Evolutionary conservation across 2,888 invertebrate species (phyloP).

Genomic region (Teleiodes luculella): DNA sequence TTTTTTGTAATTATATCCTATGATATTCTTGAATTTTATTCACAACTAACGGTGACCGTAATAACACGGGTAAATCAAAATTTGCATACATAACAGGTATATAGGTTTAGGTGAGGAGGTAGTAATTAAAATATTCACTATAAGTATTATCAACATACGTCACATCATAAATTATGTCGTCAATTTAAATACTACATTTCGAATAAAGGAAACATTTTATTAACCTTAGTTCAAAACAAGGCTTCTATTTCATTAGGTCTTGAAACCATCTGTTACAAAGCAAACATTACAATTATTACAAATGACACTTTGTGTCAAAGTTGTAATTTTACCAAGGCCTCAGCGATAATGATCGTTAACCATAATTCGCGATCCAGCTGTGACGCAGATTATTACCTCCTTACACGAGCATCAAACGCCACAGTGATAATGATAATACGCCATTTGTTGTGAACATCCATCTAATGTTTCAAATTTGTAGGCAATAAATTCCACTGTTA

Average conservation of each 20-base stretch:
- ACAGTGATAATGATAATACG: too few species aligned
- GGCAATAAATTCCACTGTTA: too few species aligned
- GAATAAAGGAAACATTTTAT: too few species aligned
- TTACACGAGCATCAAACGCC: constrained; percentile 19
- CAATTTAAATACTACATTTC: too few species aligned
- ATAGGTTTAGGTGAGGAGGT: constrained; percentile 3
- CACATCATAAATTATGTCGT: too few species aligned
- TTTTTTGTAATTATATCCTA: constrained; percentile 65
- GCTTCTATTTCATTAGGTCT: too few species aligned
- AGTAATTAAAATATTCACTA: too few species aligned
- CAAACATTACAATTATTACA: background rate
- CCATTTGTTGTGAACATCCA: background rate
- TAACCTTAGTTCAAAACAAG: too few species aligned
- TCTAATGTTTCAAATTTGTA: too few species aligned
- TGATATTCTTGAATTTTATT: constrained; percentile 44
- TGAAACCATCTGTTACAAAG: background rate
- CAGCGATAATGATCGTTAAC: constrained; percentile 28
- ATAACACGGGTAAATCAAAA: background rate
- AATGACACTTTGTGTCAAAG: background rate
- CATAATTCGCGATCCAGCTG: constrained; percentile 30
- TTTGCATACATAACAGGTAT: background rate
- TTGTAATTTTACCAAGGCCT: background rate
- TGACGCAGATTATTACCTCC: constrained; percentile 32
- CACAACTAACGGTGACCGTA: background rate
- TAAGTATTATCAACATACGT: too few species aligned